phyloP scores from a whole-genome alignment of 1,140 invertebrate species.

The Drosophila prosaltans region DNA sequence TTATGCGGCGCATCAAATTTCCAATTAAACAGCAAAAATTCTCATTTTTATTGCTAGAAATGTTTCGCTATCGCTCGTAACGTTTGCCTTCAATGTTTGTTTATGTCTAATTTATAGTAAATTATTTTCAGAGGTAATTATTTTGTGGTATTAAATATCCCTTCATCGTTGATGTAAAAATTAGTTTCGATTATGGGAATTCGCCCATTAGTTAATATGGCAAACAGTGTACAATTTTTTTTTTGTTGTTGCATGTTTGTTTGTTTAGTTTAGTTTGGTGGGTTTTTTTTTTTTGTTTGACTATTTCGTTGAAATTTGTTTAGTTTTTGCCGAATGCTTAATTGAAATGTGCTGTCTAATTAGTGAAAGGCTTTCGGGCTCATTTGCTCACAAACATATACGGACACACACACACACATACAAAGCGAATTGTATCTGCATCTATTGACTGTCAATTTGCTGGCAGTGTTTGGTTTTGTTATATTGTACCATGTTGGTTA shows the following conservation, averaged over 20 bases:
- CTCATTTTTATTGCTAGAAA: slow-evolving; percentile 67
- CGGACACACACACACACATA: background rate
- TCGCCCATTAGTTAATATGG: slow-evolving; percentile 37
- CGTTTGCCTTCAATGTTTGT: slow-evolving; percentile 38
- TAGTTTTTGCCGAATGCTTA: slow-evolving; percentile 33
- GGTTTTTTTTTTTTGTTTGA: background rate
- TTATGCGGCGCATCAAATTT: slow-evolving; percentile 68
- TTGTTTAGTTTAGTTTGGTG: slow-evolving; percentile 22
- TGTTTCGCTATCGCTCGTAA: background rate
- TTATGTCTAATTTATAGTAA: slow-evolving; percentile 55
- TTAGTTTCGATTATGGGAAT: slow-evolving; percentile 43
- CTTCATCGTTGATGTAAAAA: slow-evolving; percentile 30
- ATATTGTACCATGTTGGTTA: background rate
- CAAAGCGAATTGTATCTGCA: slow-evolving; percentile 10
- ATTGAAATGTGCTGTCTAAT: slow-evolving; percentile 71
- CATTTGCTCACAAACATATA: slow-evolving; percentile 31
- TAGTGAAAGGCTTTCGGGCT: slow-evolving; percentile 58
- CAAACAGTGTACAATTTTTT: slow-evolving; percentile 25
- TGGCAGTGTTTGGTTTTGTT: slow-evolving; percentile 29
- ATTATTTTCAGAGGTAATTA: slow-evolving; percentile 72
- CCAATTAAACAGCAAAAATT: slow-evolving; percentile 77
- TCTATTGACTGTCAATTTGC: slow-evolving; percentile 47
- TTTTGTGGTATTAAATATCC: slow-evolving; percentile 60
- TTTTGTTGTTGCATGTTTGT: slow-evolving; percentile 20
- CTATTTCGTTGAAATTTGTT: slow-evolving; percentile 6